Evolutionary conservation across 1,140 invertebrate species (phyloP).

Genomic region (Rhizoglyphus robini): DNA sequence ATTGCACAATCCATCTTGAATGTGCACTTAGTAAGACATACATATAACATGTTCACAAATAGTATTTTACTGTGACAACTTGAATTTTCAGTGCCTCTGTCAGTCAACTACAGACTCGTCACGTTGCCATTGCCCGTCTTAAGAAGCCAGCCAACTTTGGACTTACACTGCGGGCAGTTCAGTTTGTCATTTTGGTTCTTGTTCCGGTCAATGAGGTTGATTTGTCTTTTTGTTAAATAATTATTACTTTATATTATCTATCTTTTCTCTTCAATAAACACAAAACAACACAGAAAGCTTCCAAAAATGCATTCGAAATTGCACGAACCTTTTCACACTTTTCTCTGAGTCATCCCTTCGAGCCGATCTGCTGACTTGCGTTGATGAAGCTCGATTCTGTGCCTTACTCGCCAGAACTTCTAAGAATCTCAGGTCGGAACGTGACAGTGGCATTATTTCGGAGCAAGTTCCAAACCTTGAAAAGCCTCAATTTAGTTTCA

Average conservation of each 20-base stretch:
- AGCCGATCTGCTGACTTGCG: conserved; percentile 20
- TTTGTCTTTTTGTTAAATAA: conserved; percentile 4
- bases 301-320: conserved; percentile 29
- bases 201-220: background rate
- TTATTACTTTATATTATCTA: too few relatives aligned
- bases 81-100: background rate
- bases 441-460: too few relatives aligned
- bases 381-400: conserved; percentile 1
- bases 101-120: background rate
- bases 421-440: background rate
- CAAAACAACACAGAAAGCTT: conserved; percentile 25
- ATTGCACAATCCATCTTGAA: background rate
- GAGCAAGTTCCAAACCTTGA: too few relatives aligned
- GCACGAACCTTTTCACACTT: conserved; percentile 30
- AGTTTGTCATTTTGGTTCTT: conserved; percentile 6
- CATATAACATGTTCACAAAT: background rate
- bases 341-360: conserved; percentile 25
- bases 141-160: conserved; percentile 12
- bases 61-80: too few relatives aligned
- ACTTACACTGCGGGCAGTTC: background rate
- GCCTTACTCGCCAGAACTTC: background rate
- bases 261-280: too few relatives aligned
- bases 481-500: too few relatives aligned
- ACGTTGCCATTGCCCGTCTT: background rate
- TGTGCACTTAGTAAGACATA: conserved; percentile 14